phyloP scores from a whole-genome alignment of 2,797 vertebrate genomes.

The Malurus splendens region DNA sequence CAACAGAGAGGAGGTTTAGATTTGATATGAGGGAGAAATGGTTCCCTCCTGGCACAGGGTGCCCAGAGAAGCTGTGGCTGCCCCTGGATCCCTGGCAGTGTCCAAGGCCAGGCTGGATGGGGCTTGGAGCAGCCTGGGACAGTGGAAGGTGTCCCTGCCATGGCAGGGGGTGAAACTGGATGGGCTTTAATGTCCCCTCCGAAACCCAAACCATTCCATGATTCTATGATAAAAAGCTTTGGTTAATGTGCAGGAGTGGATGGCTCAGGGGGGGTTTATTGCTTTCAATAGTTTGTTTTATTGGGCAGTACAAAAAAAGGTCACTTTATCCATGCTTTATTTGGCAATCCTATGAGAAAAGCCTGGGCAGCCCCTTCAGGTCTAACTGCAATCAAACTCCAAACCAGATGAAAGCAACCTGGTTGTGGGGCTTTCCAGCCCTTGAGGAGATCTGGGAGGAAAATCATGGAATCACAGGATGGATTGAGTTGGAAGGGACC shows the following conservation, averaged over 20 bases:
- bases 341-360: not conserved
- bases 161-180: fast-evolving
- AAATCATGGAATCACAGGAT: not conserved
- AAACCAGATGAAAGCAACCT: not conserved
- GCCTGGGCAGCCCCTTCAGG: not conserved
- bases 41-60: not conserved
- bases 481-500: not conserved
- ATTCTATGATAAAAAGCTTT: not conserved
- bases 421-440: not conserved
- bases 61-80: not conserved
- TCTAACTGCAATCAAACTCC: not conserved
- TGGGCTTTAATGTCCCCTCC: not conserved
- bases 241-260: not conserved
- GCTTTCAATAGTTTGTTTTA: not conserved
- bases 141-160: not conserved
- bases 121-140: fast-evolving
- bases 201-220: not conserved
- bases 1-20: not conserved
- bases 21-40: not conserved
- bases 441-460: not conserved
- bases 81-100: not conserved
- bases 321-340: not conserved
- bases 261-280: fast-evolving
- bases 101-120: fast-evolving
- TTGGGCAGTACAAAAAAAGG: not conserved